Conservation (phyloP, 64 coral and sea anemone genomes). For the Hydrozoanthus tunicans region DNA sequence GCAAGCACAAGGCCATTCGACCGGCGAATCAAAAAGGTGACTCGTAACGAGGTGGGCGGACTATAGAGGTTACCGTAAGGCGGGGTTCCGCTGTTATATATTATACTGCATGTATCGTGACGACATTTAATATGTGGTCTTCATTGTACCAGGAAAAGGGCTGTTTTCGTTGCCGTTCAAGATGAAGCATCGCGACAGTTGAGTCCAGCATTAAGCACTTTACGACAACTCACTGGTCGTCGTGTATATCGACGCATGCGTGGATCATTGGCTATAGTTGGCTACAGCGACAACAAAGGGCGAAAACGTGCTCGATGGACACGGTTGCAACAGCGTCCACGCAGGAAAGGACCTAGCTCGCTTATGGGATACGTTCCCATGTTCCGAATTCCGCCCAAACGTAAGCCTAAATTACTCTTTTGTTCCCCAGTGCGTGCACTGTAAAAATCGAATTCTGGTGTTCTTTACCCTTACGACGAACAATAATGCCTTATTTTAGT, state of each 20-base stretch:
- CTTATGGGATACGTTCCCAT: conserved; percentile 45
- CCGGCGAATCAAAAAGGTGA: too few relatives aligned
- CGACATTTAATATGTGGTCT: not conserved
- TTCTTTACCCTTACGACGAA: too few relatives aligned
- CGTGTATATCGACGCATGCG: not conserved
- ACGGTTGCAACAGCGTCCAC: not conserved
- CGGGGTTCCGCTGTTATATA: not conserved
- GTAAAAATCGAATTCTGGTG: too few relatives aligned
- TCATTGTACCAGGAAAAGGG: conserved; percentile 25
- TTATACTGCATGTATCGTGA: not conserved
- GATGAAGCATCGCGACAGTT: conserved; percentile 11
- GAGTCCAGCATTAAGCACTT: not conserved
- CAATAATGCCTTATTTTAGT: too few relatives aligned
- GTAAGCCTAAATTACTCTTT: not conserved
- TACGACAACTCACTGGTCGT: conserved; percentile 6
- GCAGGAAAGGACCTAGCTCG: conserved; percentile 17
- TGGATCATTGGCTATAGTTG: conserved; percentile 28
- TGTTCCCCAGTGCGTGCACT: too few relatives aligned
- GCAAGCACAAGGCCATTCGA: too few relatives aligned
- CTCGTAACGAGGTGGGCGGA: too few relatives aligned
- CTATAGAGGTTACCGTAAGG: too few relatives aligned
- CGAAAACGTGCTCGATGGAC: conserved; percentile 12
- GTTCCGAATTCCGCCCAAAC: conserved; percentile 27
- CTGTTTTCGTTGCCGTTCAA: conserved; percentile 19
- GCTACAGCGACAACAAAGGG: conserved; percentile 6